Base-by-base conservation (phyloP, 1,140 invertebrate genomes). In the Diabrotica undecimpunctata region DNA sequence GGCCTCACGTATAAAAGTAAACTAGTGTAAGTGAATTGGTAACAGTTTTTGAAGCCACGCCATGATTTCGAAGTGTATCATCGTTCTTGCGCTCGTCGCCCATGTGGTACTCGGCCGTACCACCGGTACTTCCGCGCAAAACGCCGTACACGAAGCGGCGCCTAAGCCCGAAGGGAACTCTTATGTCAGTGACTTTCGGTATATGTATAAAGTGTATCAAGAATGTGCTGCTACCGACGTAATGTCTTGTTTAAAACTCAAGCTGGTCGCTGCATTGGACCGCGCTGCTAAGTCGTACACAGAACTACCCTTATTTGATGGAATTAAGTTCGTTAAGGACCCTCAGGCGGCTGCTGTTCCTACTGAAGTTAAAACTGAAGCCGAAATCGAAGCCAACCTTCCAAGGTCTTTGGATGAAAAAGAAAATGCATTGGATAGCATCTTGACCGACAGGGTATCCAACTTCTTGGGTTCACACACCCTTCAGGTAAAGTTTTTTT, bases 401-500 rank as follows among this genome's bases (percentile, higher is more conserved):
- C 90, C 90, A 0, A 83, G 90, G 66, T 82, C 86, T 50, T 71
- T 89, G 0, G 83, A 84, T 4, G 87, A 89, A 68, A 88, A 89
- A 66, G 90, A 92, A 66, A 83, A 87, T 67, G 86, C 86, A 0
- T 79, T 93, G 10, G 90, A 91, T 72, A 83, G 82, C 52, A 83
- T 92, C 77, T 90, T 93, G 70, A 75, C 89, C 67, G 87, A 91
- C 72, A 90, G 87, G 73, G 80, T 92, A 59, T 76, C 87, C 54
- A 84, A 82, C 70, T 91, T 92, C 77, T 85, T 93, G 76, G 84
- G 87, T 75, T 86, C 85, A 67, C 89, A 91, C 77, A 90, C 88
- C 13, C 78, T 93, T 57, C 90, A 92, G 82, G 85, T 91, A 81
- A 63, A 25, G 59, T 39, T 37, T 25, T n/a, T n/a, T 55, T 8